These are phyloP conservation scores for Pasiphila rectangulata DNA, from an alignment of 2,888 invertebrate genomes.

Conservation along the genomic window DNA sequence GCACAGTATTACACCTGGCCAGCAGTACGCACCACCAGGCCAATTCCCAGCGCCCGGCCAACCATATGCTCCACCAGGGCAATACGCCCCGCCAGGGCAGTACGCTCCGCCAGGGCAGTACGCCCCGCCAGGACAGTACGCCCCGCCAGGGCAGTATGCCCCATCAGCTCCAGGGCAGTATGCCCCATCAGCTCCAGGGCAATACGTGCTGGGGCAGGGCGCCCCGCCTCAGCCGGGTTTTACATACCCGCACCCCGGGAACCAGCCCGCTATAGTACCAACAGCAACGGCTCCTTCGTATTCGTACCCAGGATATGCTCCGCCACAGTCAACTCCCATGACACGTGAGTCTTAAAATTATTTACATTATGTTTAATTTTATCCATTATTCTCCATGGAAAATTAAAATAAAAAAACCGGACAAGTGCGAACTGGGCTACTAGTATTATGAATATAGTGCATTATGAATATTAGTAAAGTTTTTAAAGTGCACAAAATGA, in stretches of 20 bases:
- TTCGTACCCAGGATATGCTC: conserved; percentile 36
- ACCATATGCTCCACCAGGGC: conserved; percentile 35
- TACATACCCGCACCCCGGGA: conserved; percentile 32
- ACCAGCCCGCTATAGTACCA: conserved; percentile 43
- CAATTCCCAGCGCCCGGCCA: conserved; percentile 43
- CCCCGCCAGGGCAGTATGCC: conserved; percentile 28
- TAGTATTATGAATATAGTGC: too few species aligned
- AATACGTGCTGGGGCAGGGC: conserved; percentile 19
- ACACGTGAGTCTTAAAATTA: conserved; percentile 3
- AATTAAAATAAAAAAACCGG: too few species aligned
- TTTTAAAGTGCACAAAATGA: too few species aligned
- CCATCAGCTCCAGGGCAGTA: conserved; percentile 37
- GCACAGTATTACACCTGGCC: conserved; percentile 32
- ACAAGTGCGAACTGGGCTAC: too few species aligned
- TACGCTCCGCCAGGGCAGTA: conserved; percentile 32
- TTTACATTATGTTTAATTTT: too few species aligned
- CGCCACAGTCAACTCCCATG: conserved; percentile 30
- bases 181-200: conserved; percentile 35
- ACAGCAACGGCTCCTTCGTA: conserved; percentile 37
- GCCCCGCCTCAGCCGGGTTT: conserved; percentile 44
- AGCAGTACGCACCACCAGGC: conserved; percentile 39
- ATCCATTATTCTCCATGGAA: too few species aligned
- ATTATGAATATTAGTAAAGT: too few species aligned
- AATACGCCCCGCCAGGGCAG: conserved; percentile 30
- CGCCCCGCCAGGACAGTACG: conserved; percentile 36